phyloP scores from a whole-genome alignment of 1,140 invertebrate genomes.

The Alviniconcha marisindica region DNA sequence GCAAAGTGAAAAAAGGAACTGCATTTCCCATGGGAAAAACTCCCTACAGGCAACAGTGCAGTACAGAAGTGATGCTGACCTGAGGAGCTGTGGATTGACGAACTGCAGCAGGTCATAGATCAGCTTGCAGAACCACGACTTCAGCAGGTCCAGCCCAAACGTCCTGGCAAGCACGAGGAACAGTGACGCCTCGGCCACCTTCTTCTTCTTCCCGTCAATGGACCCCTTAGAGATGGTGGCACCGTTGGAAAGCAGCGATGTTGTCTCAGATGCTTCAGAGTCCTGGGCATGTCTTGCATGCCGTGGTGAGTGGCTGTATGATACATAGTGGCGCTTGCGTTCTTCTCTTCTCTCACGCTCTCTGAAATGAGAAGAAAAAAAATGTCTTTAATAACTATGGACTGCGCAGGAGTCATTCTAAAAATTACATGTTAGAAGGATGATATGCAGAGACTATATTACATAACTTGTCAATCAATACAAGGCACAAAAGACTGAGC shows the following conservation, averaged over 20 bases:
- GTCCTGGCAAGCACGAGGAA: slow-evolving; percentile 61
- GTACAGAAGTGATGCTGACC: no score
- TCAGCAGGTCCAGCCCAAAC: slow-evolving; percentile 60
- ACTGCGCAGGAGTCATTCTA: no score
- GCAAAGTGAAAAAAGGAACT: no score
- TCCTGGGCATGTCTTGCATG: neutral
- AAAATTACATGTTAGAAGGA: no score
- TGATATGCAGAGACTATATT: no score
- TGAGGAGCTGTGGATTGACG: slow-evolving; percentile 63
- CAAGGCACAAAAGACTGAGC: no score
- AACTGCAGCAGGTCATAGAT: slow-evolving; percentile 69
- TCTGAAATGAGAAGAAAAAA: neutral
- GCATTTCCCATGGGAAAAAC: no score
- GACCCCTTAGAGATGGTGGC: slow-evolving; percentile 24
- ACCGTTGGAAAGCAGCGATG: slow-evolving; percentile 34
- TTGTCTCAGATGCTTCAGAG: slow-evolving; percentile 43
- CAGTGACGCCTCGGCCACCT: slow-evolving; percentile 54
- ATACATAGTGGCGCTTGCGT: neutral
- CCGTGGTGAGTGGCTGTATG: neutral
- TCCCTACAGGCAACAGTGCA: no score
- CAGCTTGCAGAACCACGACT: slow-evolving; percentile 64
- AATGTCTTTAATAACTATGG: no score
- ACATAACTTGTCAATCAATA: no score
- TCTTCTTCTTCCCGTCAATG: slow-evolving; percentile 47
- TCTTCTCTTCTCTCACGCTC: neutral